Evolutionary conservation across 2,797 vertebrate species (phyloP), one percentile per base, ranked within the genome.

Genomic region (Rhabdomys pumilio): DNA sequence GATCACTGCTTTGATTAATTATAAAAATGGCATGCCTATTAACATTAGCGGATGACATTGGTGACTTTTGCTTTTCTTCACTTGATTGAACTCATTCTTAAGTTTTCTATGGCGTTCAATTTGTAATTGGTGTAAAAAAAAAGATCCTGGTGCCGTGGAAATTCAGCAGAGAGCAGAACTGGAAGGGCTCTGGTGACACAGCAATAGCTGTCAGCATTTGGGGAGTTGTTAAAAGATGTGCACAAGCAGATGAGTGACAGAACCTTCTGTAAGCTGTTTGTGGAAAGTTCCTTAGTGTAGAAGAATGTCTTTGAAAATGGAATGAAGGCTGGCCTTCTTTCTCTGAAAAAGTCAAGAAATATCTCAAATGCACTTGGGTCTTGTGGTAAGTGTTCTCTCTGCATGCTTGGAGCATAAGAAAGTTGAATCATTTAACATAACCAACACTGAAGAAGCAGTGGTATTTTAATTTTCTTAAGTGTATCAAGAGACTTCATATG

Each of bases 1-100:
- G 96, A 80, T 90, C 17, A 69, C 98, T 97, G 76, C 38, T 98
- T 72, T 97, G 96, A 97, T 98, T 98, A 98, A 97, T 98, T 98
- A 95, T 76, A 53, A 44, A 61, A 53, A 53, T 44, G 50, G 19
- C 44, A 22, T 3, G 3, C n/a, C 1, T 55, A 20, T 31, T 6
- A 17, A 10, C 12, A 4, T 22, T 9, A 3, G 41, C 53, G 86
- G 75, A 81, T 65, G 86, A 53, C 76, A 75, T 22, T 79, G 72
- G 63, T 34, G 88, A 29, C 24, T 15, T 69, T 81, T 29, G 34
- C 9, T 72, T 73, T 72, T 34, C 41, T 95, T 85, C 59, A 73
- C 67, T 89, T 34, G 65, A n/a, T 38, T 2, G 12, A 80, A 75
- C 41, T 79, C 75, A 77, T 92, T 93, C 63, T 86, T 76, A 79